phyloP scores from a whole-genome alignment of 2,113 vertebrate species.

The Thalassoma bifasciatum region DNA sequence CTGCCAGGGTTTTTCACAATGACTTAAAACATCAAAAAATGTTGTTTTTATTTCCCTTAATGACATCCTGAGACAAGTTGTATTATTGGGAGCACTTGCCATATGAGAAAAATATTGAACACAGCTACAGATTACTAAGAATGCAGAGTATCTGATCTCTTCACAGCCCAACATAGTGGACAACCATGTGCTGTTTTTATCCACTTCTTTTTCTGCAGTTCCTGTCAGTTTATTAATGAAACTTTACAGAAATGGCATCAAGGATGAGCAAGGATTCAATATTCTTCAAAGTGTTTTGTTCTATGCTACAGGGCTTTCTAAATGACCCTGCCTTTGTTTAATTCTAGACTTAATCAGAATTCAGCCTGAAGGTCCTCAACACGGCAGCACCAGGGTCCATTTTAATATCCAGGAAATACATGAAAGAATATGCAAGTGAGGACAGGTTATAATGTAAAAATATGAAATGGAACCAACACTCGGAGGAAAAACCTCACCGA shows the following conservation, averaged over 20 bases:
- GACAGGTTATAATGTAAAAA: constrained; percentile 50
- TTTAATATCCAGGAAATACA: constrained; percentile 68
- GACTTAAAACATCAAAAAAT: no score
- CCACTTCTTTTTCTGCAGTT: neutral
- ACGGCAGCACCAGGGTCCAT: constrained; percentile 44
- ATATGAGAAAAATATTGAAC: neutral
- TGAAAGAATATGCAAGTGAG: constrained; percentile 47
- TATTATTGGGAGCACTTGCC: neutral
- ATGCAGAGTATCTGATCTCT: constrained; percentile 25
- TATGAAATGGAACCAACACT: constrained; percentile 11
- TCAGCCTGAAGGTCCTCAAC: constrained; percentile 32
- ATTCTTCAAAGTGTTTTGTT: constrained; percentile 49
- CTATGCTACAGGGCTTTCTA: neutral
- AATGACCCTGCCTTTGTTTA: constrained; percentile 39
- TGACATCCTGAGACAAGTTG: neutral
- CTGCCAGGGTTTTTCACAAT: neutral
- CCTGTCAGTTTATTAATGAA: constrained; percentile 17
- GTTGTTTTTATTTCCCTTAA: no score
- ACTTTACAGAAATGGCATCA: neutral
- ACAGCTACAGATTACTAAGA: neutral
- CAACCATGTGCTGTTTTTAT: constrained; percentile 11
- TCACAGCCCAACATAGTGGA: constrained; percentile 1
- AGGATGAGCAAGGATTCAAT: constrained; percentile 34
- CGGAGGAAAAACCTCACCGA: constrained; percentile 1
- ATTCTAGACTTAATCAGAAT: constrained; percentile 63